Conservation (phyloP, 2,113 vertebrate genomes). For the Menura novaehollandiae region DNA sequence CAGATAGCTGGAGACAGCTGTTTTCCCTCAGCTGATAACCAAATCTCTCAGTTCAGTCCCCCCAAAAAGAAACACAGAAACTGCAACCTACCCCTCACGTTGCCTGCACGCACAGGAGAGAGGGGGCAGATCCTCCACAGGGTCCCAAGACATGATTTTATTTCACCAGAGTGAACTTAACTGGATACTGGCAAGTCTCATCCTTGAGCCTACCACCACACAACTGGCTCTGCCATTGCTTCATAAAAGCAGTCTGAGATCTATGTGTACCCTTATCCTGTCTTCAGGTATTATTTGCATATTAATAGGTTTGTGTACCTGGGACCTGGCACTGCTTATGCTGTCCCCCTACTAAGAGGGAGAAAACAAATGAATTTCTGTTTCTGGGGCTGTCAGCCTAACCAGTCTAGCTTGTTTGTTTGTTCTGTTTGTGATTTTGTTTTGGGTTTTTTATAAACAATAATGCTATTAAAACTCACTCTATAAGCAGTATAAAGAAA, state of each 20-base stretch:
- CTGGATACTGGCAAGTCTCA: background rate
- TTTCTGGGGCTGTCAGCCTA: background rate
- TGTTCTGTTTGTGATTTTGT: background rate
- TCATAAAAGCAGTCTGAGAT: background rate
- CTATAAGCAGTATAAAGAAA: background rate
- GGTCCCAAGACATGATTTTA: accelerated
- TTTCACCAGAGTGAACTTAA: background rate
- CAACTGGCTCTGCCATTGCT: background rate
- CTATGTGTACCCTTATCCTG: background rate
- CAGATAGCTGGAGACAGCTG: background rate
- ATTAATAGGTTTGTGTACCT: background rate
- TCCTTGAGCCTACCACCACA: background rate
- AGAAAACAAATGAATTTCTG: background rate
- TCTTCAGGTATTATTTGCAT: background rate
- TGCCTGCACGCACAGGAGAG: background rate
- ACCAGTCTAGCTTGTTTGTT: background rate
- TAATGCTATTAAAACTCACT: background rate
- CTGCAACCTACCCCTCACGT: background rate
- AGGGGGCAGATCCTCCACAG: background rate
- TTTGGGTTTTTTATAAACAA: background rate
- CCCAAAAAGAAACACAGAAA: background rate
- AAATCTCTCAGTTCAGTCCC: background rate
- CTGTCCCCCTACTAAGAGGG: background rate
- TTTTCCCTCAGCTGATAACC: conserved; percentile 22
- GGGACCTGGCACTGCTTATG: background rate